A percentile compares a stretch with the other conserved stretches of the same genome.
These are phyloP conservation scores for Boloria euphrosyne DNA, from an alignment of 2,888 invertebrate genomes.

Conservation along the genomic window DNA sequence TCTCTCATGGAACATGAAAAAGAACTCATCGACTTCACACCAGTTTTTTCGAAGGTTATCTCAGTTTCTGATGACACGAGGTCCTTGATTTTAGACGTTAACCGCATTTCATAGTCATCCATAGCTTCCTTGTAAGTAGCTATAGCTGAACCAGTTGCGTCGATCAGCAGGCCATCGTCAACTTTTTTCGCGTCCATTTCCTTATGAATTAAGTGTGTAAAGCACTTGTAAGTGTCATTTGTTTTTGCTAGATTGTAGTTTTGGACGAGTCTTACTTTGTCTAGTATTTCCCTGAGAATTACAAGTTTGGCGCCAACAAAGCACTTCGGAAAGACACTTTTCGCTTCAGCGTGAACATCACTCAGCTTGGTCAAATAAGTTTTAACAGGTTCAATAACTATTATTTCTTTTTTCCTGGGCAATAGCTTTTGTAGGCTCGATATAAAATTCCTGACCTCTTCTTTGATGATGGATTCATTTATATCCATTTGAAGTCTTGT, in stretches of 20 bases:
- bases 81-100: conserved; percentile 70
- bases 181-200: conserved; percentile 61
- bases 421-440: conserved; percentile 64
- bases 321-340: conserved; percentile 71
- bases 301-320: conserved; percentile 69
- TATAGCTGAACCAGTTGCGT: conserved; percentile 67
- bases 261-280: conserved; percentile 69
- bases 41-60: conserved; percentile 62
- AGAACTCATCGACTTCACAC: conserved; percentile 58
- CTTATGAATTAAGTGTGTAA: conserved; percentile 64
- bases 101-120: conserved; percentile 59
- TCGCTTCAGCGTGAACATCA: conserved; percentile 70
- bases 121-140: conserved; percentile 65
- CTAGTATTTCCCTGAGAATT: conserved; percentile 63
- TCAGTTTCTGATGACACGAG: conserved; percentile 73
- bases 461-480: conserved; percentile 67
- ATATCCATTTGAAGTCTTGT: conserved; percentile 64
- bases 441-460: conserved; percentile 68
- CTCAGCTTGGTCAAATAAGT: conserved; percentile 56
- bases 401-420: conserved; percentile 67
- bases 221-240: conserved; percentile 64
- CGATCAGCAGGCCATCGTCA: conserved; percentile 64
- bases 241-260: conserved; percentile 71
- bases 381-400: conserved; percentile 54
- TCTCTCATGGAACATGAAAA: conserved; percentile 63